A percentile compares a stretch with the other conserved stretches of the same genome.
phyloP scores from a whole-genome alignment of 2,888 invertebrate genomes.

The Cyaniris semiargus region DNA sequence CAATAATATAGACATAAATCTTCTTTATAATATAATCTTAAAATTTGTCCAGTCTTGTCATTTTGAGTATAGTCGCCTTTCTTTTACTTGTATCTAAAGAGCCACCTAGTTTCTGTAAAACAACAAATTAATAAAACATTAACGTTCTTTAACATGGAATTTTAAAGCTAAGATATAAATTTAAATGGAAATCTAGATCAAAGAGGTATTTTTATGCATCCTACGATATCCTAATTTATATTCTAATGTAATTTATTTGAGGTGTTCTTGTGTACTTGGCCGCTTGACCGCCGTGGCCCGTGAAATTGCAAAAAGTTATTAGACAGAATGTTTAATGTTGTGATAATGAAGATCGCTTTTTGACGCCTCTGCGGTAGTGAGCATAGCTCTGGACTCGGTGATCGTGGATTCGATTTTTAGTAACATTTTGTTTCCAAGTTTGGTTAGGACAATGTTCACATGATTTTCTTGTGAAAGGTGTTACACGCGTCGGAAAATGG shows the following conservation, averaged over 20 bases:
- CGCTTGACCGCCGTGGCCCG: conserved; percentile 31
- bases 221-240: conserved; percentile 74
- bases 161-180: conserved; percentile 34
- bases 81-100: neutral
- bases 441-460: too few species aligned
- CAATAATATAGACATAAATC: too few species aligned
- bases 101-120: neutral
- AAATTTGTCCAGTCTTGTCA: too few species aligned
- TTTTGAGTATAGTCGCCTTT: too few species aligned
- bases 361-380: neutral
- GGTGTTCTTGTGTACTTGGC: conserved; percentile 50
- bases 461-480: too few species aligned
- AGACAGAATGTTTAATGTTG: conserved; percentile 6
- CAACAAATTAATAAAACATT: neutral
- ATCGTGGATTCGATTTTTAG: too few species aligned
- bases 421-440: too few species aligned
- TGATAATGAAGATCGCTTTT: conserved; percentile 1
- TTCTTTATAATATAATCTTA: too few species aligned
- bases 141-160: neutral
- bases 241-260: conserved; percentile 76
- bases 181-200: conserved; percentile 34
- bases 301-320: conserved; percentile 33
- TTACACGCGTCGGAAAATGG: too few species aligned
- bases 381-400: too few species aligned
- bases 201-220: conserved; percentile 57